A percentile compares a stretch with the other conserved stretches of the same genome.
Conservation (phyloP, 2,888 invertebrate species). For the Pharmacophagus antenor region DNA sequence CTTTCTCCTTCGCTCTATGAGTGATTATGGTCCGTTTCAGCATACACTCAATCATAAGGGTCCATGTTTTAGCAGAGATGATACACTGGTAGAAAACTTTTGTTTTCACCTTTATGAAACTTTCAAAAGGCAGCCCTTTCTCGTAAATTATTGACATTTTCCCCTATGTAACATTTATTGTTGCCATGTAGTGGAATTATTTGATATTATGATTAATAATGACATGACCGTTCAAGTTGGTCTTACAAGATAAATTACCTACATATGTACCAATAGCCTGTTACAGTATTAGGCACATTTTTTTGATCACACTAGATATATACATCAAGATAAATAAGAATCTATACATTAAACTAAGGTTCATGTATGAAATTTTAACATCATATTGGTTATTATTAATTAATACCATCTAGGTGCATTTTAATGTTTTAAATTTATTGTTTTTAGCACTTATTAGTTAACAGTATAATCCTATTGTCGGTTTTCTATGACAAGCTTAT, state of each 20-base stretch:
- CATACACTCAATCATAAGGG: no score
- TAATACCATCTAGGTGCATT: neutral
- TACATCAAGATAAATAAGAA: neutral
- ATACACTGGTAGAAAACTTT: no score
- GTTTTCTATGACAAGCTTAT: constrained; percentile 87
- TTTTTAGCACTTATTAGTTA: neutral
- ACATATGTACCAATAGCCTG: neutral
- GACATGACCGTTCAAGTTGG: no score
- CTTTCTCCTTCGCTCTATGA: no score
- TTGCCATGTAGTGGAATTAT: neutral
- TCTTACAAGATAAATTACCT: no score
- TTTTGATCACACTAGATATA: neutral
- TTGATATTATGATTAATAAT: neutral
- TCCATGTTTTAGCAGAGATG: no score
- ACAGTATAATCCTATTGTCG: constrained; percentile 36
- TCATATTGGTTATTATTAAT: neutral
- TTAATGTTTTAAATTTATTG: neutral
- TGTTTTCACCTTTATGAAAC: no score
- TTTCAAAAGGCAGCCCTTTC: no score
- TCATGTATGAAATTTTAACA: neutral
- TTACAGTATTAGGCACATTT: neutral
- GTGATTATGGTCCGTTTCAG: no score
- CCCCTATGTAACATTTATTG: neutral
- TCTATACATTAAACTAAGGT: neutral
- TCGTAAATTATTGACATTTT: neutral